Evolutionary conservation across 2,888 invertebrate genomes (phyloP), one percentile per base, ranked within the genome.

Genomic region (Caenorhabditis macrosperma): DNA sequence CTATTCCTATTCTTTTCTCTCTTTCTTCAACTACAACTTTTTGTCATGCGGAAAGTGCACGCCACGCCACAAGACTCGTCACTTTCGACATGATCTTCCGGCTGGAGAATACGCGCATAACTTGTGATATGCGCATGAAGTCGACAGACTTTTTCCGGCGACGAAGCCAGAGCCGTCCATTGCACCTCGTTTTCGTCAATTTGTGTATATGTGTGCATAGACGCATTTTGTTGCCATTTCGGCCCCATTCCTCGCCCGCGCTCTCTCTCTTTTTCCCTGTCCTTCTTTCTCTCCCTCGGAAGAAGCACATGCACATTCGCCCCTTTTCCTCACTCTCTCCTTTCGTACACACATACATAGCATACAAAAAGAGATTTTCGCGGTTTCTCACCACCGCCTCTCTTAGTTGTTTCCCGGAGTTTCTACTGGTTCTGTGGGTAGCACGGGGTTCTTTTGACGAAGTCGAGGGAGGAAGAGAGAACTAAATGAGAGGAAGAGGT

Each of bases 361-460:
- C 75, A 61, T 66, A 67, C 61, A 61, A 66, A 60, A 61, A 63
- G 68, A 68, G 48, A 68, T 68, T 57, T 63, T 10, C 54, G 46
- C 28, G 15, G 48, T 46, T 48, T 61, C 60, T 41, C 38, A 52
- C 52, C 52, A 15, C 41, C 4, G 33, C 33, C 48, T 24, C 24
- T 24, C 24, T 48, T 24, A 10, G 22, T 24, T 48, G 12, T 48
- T 52, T 52, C 26, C 26, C 26, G 26, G 50, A 26, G 24, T 54
- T 54, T 30, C 2, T 2, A 50, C 7, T 38, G 38, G 38, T 38
- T 38, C 38, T 9, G 15, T 3, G 46, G 24, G 22, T 48, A 24
- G 24, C 48, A 48, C 48, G 48, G 22, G 48, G 48, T 48, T 24
- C 24, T 12, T 48, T 48, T 24, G 24, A 48, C 17, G 55, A 17